Conservation (phyloP, 2,113 vertebrate species). For the Grallaria varia region DNA sequence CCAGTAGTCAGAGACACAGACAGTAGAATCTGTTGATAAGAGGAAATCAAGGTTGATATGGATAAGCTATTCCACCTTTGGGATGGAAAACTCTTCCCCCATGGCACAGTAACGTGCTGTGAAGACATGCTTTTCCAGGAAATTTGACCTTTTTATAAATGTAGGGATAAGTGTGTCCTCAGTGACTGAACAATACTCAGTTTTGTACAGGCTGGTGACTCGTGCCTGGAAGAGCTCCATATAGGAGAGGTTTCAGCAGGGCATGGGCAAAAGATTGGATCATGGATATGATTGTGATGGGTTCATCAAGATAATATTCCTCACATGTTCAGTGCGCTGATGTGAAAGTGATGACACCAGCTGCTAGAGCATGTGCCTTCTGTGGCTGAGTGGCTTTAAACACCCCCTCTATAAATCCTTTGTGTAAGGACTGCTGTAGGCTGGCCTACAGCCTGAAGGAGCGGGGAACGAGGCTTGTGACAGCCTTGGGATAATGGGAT, state of each 20-base stretch:
- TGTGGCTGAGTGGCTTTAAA: neutral
- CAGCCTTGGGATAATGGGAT: neutral
- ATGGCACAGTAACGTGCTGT: neutral
- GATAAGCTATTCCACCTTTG: neutral
- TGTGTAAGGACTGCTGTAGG: neutral
- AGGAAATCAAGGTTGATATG: neutral
- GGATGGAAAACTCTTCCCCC: neutral
- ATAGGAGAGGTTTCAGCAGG: neutral
- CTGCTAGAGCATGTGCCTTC: neutral
- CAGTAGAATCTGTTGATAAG: neutral
- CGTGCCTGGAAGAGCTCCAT: accelerated
- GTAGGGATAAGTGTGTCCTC: neutral
- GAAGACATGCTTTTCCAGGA: neutral
- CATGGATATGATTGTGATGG: neutral
- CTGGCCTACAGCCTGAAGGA: neutral
- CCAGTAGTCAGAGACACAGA: neutral
- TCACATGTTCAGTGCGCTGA: neutral
- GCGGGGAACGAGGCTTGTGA: neutral
- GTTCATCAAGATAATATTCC: no score
- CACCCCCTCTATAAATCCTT: neutral
- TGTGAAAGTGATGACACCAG: neutral
- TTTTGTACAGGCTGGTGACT: neutral
- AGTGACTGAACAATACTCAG: neutral
- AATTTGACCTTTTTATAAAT: neutral
- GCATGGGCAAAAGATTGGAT: neutral